These are phyloP conservation scores for Hydrophis major DNA, from an alignment of 2,797 vertebrate species.

Conservation along the genomic window DNA sequence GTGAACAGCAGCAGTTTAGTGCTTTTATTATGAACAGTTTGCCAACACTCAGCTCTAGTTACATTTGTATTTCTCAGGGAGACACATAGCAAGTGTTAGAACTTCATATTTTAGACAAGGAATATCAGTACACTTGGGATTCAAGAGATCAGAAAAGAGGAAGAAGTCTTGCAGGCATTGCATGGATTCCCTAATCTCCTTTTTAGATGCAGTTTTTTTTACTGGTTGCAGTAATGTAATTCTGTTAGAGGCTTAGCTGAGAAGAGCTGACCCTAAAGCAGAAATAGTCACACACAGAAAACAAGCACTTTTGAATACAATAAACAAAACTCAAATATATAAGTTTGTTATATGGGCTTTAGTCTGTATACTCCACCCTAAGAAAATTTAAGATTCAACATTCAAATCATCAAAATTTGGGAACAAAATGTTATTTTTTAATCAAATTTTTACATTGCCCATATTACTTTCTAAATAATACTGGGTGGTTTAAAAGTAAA, in stretches of 20 bases:
- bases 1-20: not conserved
- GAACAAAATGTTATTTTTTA: not conserved
- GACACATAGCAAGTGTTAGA: not conserved
- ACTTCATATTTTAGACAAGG: not conserved
- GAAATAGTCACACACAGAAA: not conserved
- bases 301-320: not conserved
- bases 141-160: not conserved
- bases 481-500: not conserved
- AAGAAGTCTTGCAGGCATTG: not conserved
- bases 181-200: not conserved
- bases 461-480: not conserved
- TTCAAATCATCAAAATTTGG: not conserved
- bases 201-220: not conserved
- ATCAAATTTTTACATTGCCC: not conserved
- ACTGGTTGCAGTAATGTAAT: not conserved
- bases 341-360: not conserved
- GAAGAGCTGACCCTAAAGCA: not conserved
- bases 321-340: not conserved
- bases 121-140: not conserved
- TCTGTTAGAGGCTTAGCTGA: not conserved
- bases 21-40: not conserved
- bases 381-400: not conserved
- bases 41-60: fast-evolving
- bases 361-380: not conserved
- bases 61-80: fast-evolving